Percentiles rank a stretch among this genome's conserved stretches.
phyloP scores from a whole-genome alignment of 1,140 invertebrate species.

The Metopolophium dirhodum region DNA sequence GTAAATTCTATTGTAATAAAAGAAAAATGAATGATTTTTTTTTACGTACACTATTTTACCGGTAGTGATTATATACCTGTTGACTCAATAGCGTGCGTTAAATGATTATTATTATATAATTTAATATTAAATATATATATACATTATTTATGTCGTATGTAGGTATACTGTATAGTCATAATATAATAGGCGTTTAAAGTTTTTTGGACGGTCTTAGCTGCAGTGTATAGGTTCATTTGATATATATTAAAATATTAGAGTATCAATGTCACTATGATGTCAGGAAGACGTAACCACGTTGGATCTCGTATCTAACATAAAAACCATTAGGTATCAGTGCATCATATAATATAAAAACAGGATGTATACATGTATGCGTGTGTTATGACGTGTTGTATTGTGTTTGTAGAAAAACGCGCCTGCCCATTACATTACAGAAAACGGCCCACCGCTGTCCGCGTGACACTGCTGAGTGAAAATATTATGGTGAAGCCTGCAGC shows the following conservation, averaged over 20 bases:
- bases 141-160: too few species aligned
- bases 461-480: not conserved
- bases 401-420: not conserved
- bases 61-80: not conserved
- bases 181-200: too few species aligned
- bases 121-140: not conserved
- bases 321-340: not conserved
- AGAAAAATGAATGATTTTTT: not conserved
- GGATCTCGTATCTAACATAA: not conserved
- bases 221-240: not conserved
- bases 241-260: not conserved
- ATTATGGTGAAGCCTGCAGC: not conserved
- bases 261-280: not conserved
- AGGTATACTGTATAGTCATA: too few species aligned
- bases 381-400: not conserved
- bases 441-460: not conserved
- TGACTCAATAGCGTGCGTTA: not conserved
- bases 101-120: not conserved
- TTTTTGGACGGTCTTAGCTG: not conserved
- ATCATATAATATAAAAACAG: not conserved
- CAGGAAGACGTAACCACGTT: not conserved
- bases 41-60: not conserved
- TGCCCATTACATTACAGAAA: conserved; percentile 16
- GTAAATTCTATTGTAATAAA: not conserved
- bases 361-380: not conserved